phyloP scores from a whole-genome alignment of 2,888 invertebrate genomes.

The Phoronis australis region DNA sequence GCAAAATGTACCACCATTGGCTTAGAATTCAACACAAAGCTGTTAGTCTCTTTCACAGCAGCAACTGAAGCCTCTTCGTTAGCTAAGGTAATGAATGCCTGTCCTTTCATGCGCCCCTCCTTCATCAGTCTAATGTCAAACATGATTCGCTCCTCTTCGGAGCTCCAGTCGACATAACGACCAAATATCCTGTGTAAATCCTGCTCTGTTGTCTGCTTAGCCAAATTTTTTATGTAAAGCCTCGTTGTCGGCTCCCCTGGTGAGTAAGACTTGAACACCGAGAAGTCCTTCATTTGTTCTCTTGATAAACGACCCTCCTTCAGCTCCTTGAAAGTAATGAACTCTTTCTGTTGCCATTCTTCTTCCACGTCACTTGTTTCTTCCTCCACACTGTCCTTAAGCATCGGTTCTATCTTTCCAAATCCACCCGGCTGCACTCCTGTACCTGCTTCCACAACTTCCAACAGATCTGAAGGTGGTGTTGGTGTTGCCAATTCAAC shows the following conservation, averaged over 20 bases:
- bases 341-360: constrained; percentile 18
- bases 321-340: constrained; percentile 53
- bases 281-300: constrained; percentile 58
- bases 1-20: constrained; percentile 89
- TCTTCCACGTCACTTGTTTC: constrained; percentile 29
- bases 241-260: constrained; percentile 75
- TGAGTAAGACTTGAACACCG: constrained; percentile 81
- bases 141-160: constrained; percentile 53
- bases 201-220: constrained; percentile 68
- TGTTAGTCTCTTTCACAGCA: constrained; percentile 80
- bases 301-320: constrained; percentile 49
- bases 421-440: constrained; percentile 26
- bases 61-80: constrained; percentile 64
- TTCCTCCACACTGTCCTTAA: constrained; percentile 17
- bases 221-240: constrained; percentile 87
- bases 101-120: constrained; percentile 93
- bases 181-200: constrained; percentile 68
- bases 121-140: constrained; percentile 78
- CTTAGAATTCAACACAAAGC: constrained; percentile 77
- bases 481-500: not conserved
- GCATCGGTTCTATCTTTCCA: constrained; percentile 38
- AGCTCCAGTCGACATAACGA: constrained; percentile 59
- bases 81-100: constrained; percentile 84
- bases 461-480: not conserved
- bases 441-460: not conserved